These are phyloP conservation scores for Petrolisthes manimaculis DNA, from an alignment of 2,888 invertebrate species.

Conservation along the genomic window DNA sequence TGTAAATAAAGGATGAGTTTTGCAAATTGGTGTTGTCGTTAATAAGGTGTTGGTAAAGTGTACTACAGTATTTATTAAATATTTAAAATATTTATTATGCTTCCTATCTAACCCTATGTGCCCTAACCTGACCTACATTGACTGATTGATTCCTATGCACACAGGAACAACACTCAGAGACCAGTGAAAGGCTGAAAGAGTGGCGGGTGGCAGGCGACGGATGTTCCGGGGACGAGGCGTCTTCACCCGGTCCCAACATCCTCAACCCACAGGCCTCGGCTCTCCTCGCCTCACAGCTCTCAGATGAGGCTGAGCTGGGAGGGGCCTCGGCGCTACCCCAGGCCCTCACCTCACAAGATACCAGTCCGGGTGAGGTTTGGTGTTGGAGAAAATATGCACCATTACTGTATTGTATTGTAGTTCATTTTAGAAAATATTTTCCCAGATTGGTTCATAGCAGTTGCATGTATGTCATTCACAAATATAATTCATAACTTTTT, in stretches of 20 bases:
- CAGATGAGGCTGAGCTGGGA: slow-evolving; percentile 52
- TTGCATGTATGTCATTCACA: background rate
- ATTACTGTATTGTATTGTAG: no score
- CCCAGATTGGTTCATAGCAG: no score
- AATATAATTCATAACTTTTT: background rate
- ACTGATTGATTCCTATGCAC: background rate
- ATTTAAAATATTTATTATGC: no score
- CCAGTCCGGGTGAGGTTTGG: slow-evolving; percentile 47
- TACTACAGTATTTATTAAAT: no score
- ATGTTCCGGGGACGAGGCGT: slow-evolving; percentile 54
- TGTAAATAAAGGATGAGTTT: no score
- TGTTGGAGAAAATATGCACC: background rate
- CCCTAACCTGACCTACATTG: background rate
- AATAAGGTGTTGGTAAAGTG: no score
- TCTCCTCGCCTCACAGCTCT: slow-evolving; percentile 34
- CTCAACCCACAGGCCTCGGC: slow-evolving; percentile 24
- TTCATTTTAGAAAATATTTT: no score
- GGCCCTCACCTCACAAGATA: slow-evolving; percentile 49
- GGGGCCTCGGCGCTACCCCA: slow-evolving; percentile 51
- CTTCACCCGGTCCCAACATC: slow-evolving; percentile 40
- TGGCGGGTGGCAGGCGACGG: slow-evolving; percentile 50
- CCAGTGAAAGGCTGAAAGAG: slow-evolving; percentile 73
- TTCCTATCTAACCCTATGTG: background rate
- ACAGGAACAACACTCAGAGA: slow-evolving; percentile 82
- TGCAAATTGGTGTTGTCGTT: no score